A percentile compares a stretch with the other conserved stretches of the same genome.
Conservation (phyloP, 23 tunicate genomes). For the Aplidium turbinatum region DNA sequence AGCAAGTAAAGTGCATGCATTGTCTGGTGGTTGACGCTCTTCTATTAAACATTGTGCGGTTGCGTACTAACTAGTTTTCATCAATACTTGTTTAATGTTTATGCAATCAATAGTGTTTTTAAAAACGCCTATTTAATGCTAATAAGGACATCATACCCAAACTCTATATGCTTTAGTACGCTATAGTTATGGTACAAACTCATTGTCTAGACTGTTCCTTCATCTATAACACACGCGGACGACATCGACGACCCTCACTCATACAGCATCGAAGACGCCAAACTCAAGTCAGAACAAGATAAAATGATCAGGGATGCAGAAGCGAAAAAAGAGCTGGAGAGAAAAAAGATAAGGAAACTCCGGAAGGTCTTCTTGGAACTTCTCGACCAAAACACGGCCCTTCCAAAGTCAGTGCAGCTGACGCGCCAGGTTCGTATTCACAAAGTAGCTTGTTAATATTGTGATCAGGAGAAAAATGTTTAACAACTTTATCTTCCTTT, state of each 20-base stretch:
- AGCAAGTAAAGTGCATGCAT: too few species aligned
- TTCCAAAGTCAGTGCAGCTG: slow-evolving; percentile 59
- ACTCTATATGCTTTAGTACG: background rate
- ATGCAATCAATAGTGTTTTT: too few species aligned
- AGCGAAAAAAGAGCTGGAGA: slow-evolving; percentile 64
- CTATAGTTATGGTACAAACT: too few species aligned
- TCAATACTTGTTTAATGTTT: too few species aligned
- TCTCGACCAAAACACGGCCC: slow-evolving; percentile 60
- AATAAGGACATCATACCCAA: too few species aligned
- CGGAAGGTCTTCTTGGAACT: slow-evolving; percentile 56
- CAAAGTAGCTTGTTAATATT: too few species aligned
- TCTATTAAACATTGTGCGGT: too few species aligned
- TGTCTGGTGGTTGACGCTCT: too few species aligned
- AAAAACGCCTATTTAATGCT: too few species aligned
- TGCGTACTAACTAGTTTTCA: too few species aligned
- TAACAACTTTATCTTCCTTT: background rate
- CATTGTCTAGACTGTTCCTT: slow-evolving; percentile 10
- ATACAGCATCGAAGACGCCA: slow-evolving; percentile 97
- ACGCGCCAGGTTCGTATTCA: slow-evolving; percentile 44
- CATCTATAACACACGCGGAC: slow-evolving; percentile 25
- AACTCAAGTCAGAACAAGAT: slow-evolving; percentile 93
- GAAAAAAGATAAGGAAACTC: slow-evolving; percentile 62
- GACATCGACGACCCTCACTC: slow-evolving; percentile 90
- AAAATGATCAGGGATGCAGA: slow-evolving; percentile 89
- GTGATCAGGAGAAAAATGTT: too few species aligned